Evolutionary conservation across 2,113 vertebrate species (phyloP).

Genomic region (Psophia crepitans): DNA sequence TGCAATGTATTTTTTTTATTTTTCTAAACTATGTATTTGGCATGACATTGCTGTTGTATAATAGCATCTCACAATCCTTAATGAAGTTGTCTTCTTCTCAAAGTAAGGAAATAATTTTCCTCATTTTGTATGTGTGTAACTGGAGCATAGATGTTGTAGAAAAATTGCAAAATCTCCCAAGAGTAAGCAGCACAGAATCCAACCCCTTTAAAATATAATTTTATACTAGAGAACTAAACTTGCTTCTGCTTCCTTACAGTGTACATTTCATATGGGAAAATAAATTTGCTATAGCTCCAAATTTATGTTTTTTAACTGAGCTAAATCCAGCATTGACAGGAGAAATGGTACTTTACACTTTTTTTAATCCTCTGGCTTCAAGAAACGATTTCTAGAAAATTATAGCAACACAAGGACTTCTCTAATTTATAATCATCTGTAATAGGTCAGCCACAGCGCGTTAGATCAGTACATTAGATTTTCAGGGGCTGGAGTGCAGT

Average conservation of each 20-base stretch:
- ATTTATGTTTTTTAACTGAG: not conserved
- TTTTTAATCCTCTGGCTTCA: not conserved
- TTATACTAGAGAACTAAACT: not conserved
- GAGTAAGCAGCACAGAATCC: not conserved
- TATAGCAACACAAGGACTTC: slow-evolving; percentile 8
- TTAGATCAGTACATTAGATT: slow-evolving; percentile 12
- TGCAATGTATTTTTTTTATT: not conserved
- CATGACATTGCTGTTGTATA: not conserved
- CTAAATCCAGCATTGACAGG: not conserved
- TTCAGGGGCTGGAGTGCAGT: not conserved
- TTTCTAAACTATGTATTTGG: not conserved
- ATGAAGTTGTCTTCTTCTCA: not conserved
- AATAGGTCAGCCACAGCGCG: not conserved
- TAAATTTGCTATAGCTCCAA: not conserved
- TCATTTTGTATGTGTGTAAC: not conserved
- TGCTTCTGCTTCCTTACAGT: not conserved
- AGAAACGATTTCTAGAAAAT: slow-evolving; percentile 11
- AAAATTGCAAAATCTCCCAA: not conserved
- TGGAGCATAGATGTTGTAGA: not conserved
- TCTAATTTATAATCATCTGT: slow-evolving; percentile 37
- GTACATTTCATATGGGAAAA: not conserved
- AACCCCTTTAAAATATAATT: not conserved
- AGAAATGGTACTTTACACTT: not conserved
- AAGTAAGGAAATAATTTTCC: not conserved
- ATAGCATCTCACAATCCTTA: not conserved